These are phyloP conservation scores for Thalpophila matura DNA, from an alignment of 2,888 invertebrate genomes.

Conservation along the genomic window DNA sequence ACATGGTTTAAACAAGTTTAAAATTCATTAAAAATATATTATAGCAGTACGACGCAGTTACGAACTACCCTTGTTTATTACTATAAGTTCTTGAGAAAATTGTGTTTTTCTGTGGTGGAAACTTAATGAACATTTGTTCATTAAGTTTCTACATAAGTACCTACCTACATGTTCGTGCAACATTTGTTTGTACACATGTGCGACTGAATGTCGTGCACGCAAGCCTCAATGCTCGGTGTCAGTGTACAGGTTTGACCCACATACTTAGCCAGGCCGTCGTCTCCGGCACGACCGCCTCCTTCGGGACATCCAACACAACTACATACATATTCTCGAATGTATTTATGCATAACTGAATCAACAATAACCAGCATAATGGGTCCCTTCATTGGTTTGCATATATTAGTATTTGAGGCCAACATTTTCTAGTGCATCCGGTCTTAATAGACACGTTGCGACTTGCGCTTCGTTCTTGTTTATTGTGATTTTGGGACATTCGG, in stretches of 20 bases:
- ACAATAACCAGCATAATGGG: slow-evolving; percentile 48
- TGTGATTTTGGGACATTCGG: slow-evolving; percentile 42
- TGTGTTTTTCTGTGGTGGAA: neutral
- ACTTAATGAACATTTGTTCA: slow-evolving; percentile 25
- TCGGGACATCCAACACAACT: slow-evolving; percentile 39
- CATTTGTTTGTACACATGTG: slow-evolving; percentile 54
- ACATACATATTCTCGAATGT: slow-evolving; percentile 33
- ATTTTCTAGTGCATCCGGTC: slow-evolving; percentile 58
- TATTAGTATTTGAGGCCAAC: slow-evolving; percentile 54
- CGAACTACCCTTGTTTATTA: neutral
- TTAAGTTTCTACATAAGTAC: slow-evolving; percentile 26
- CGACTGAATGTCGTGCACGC: slow-evolving; percentile 44
- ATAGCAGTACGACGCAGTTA: no score
- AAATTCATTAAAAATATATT: no score
- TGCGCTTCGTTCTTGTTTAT: slow-evolving; percentile 28
- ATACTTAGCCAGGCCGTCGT: slow-evolving; percentile 44
- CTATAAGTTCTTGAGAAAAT: slow-evolving; percentile 6
- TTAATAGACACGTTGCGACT: slow-evolving; percentile 28
- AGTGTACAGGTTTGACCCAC: slow-evolving; percentile 60
- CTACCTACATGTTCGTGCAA: slow-evolving; percentile 28
- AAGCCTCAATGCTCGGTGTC: slow-evolving; percentile 44
- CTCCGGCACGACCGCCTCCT: slow-evolving; percentile 35
- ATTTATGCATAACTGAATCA: slow-evolving; percentile 56
- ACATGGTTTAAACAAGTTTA: no score
- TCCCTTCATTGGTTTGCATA: slow-evolving; percentile 51